Percentiles rank a stretch among this genome's conserved stretches.
These are phyloP conservation scores for Periphyllus acericola DNA, from an alignment of 2,888 invertebrate species.

Conservation along the genomic window DNA sequence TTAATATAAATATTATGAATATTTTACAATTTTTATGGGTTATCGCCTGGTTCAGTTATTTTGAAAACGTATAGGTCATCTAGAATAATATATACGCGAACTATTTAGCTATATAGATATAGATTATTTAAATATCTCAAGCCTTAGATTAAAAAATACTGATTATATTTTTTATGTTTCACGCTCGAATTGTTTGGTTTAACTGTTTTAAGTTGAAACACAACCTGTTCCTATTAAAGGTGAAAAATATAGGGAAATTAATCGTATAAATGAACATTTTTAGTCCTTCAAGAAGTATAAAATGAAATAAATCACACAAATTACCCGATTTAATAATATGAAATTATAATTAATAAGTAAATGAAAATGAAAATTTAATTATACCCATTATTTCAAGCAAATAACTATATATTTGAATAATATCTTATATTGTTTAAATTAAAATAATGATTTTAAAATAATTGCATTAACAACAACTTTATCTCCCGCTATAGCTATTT, in stretches of 20 bases:
- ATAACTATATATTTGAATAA: neutral
- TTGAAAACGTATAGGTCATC: constrained; percentile 12
- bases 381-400: neutral
- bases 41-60: constrained; percentile 17
- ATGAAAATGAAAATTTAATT: neutral
- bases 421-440: too few species aligned
- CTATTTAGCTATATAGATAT: constrained; percentile 10
- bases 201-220: neutral
- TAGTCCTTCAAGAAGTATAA: neutral
- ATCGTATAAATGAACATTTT: neutral
- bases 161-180: constrained; percentile 31
- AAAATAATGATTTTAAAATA: neutral
- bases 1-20: too few species aligned
- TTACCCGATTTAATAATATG: neutral
- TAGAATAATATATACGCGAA: neutral
- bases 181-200: neutral
- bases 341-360: neutral
- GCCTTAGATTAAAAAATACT: constrained; percentile 5
- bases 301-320: neutral
- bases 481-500: neutral
- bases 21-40: constrained; percentile 18
- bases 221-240: constrained; percentile 7
- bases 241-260: neutral
- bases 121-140: constrained; percentile 25
- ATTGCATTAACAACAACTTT: neutral